These are phyloP conservation scores for Agrotis puta DNA, from an alignment of 2,888 invertebrate species.

Conservation along the genomic window DNA sequence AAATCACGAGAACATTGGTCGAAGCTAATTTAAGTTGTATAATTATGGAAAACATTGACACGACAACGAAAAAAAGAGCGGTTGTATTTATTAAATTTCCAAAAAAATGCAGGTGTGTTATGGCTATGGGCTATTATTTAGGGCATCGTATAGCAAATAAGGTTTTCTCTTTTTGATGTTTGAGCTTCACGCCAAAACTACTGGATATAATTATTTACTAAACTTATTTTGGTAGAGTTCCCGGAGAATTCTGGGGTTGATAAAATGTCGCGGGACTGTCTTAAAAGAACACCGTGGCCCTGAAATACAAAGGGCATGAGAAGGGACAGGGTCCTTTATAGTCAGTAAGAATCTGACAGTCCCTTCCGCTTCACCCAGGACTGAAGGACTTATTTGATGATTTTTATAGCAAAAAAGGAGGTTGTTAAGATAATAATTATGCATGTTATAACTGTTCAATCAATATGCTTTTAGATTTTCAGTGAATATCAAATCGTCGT, in stretches of 20 bases:
- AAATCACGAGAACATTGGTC: neutral
- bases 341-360: too few relatives aligned
- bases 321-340: too few relatives aligned
- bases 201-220: neutral
- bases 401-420: neutral
- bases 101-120: neutral
- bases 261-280: neutral
- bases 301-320: too few relatives aligned
- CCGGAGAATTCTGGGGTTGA: neutral
- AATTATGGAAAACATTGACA: neutral
- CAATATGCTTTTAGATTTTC: neutral
- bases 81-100: neutral
- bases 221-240: neutral
- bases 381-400: neutral
- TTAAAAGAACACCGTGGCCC: too few relatives aligned
- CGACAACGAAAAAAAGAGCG: neutral
- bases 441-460: neutral
- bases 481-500: neutral
- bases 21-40: neutral
- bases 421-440: neutral
- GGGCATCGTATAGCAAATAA: too few relatives aligned
- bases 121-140: too few relatives aligned
- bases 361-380: too few relatives aligned
- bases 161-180: neutral
- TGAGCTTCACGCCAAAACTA: neutral